These are phyloP conservation scores for Leptinotarsa defecta DNA, from an alignment of 1,140 invertebrate genomes.

Conservation along the genomic window DNA sequence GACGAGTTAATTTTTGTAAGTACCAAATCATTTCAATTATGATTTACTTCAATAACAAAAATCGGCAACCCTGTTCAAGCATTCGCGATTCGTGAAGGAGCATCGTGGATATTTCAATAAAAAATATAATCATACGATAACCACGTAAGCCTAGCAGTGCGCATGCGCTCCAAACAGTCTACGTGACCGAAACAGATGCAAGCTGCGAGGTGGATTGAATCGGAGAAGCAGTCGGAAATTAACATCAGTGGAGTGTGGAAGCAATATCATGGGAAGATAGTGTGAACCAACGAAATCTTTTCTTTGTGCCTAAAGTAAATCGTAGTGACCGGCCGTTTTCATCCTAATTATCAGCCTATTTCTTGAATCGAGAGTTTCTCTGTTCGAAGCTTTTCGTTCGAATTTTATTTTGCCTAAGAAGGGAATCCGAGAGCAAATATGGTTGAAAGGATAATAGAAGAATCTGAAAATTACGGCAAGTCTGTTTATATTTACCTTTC, in stretches of 20 bases:
- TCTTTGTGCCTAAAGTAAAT: conserved; percentile 50
- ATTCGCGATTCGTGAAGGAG: neutral
- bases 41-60: neutral
- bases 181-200: conserved; percentile 40
- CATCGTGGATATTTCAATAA: conserved; percentile 8
- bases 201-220: conserved; percentile 33
- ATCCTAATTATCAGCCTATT: conserved; percentile 25
- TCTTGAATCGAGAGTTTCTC: conserved; percentile 14
- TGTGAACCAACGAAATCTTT: conserved; percentile 48
- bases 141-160: conserved; percentile 37
- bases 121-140: conserved; percentile 44
- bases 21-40: too few relatives aligned
- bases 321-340: conserved; percentile 43
- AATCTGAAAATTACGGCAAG: conserved; percentile 50
- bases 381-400: conserved; percentile 19
- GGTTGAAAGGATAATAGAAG: conserved; percentile 54
- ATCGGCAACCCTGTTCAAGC: neutral
- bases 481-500: neutral
- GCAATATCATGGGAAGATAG: conserved; percentile 48
- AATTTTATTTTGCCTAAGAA: conserved; percentile 20
- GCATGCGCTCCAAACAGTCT: conserved; percentile 36
- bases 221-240: conserved; percentile 49
- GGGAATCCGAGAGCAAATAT: conserved; percentile 42
- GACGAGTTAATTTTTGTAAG: too few relatives aligned
- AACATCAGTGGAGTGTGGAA: conserved; percentile 48